These are phyloP conservation scores for Gambusia yucatana DNA, from an alignment of 2,797 vertebrate species.

Conservation along the genomic window DNA sequence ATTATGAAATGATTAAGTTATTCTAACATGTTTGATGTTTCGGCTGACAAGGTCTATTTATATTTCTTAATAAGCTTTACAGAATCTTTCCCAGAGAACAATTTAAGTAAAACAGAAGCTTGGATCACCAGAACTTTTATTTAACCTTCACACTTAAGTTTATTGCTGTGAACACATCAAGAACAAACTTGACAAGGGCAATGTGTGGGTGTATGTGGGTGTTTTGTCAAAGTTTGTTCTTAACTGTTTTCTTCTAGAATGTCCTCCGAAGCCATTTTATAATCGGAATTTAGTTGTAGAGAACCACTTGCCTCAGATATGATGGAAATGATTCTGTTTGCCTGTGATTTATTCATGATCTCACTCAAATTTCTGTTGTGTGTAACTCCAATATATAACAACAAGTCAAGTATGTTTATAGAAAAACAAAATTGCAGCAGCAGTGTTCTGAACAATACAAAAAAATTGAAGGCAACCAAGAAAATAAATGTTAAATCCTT, in stretches of 20 bases:
- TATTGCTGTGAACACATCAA: constrained; percentile 1
- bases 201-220: background rate
- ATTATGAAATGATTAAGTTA: background rate
- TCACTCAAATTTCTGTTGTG: background rate
- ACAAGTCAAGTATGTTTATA: background rate
- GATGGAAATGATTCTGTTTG: background rate
- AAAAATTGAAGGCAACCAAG: background rate
- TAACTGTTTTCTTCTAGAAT: background rate
- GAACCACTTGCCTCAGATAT: background rate
- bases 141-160: constrained; percentile 5
- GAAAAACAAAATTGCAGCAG: background rate
- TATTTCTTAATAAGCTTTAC: constrained; percentile 15
- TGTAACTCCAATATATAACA: constrained; percentile 2
- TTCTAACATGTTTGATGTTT: background rate
- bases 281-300: background rate
- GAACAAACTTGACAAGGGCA: background rate
- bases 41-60: background rate
- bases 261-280: background rate
- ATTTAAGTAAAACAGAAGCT: constrained; percentile 12
- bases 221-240: background rate
- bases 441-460: background rate
- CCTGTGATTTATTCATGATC: background rate
- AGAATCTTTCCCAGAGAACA: constrained; percentile 14
- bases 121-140: constrained; percentile 6
- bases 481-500: background rate